Percentiles rank a stretch among this genome's conserved stretches.
Conservation (phyloP, 1,140 invertebrate genomes). For the Drosophila pectinifera region DNA sequence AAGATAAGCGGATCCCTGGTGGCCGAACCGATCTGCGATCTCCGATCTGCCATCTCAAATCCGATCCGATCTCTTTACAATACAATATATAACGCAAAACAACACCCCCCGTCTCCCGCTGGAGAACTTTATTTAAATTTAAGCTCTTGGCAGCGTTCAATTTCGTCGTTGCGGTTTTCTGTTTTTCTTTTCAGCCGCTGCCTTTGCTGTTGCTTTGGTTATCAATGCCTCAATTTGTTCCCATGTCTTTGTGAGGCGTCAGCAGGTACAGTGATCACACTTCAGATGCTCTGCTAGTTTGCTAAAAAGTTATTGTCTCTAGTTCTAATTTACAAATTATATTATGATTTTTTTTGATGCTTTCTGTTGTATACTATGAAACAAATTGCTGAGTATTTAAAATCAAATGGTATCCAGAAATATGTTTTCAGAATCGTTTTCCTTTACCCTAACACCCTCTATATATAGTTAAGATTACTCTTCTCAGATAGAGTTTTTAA, state of each 20-base stretch:
- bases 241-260: conserved; percentile 7
- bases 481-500: no score
- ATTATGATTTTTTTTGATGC: no score
- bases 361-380: no score
- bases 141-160: conserved; percentile 38
- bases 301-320: neutral
- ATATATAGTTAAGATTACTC: no score
- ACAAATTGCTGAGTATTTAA: no score
- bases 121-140: conserved; percentile 40
- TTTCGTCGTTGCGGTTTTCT: conserved; percentile 55
- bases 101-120: neutral
- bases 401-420: no score
- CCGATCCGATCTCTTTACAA: conserved; percentile 8
- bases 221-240: conserved; percentile 50
- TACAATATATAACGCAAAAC: conserved; percentile 2
- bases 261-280: conserved; percentile 25
- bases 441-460: neutral
- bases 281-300: no score
- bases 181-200: conserved; percentile 12
- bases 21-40: conserved; percentile 5
- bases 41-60: conserved; percentile 3
- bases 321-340: neutral
- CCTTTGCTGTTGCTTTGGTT: conserved; percentile 22
- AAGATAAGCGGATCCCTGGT: conserved; percentile 51
- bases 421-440: neutral